phyloP scores from a whole-genome alignment of 2,797 vertebrate species.

The Triplophysa yarkandensis region DNA sequence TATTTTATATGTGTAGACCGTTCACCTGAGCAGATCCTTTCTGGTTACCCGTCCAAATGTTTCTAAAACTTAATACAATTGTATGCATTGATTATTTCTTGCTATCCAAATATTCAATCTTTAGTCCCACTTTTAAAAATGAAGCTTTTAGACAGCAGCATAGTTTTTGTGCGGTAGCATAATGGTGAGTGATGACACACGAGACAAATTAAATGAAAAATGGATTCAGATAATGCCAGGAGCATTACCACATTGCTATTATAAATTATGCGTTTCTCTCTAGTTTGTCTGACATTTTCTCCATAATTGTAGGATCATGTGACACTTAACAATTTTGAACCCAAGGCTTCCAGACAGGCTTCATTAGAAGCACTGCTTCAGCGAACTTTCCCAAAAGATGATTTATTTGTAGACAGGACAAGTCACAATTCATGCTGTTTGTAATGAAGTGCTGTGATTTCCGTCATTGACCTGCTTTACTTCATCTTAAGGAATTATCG shows the following conservation, averaged over 20 bases:
- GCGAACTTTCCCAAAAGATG: constrained; percentile 16
- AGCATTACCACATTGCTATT: background rate
- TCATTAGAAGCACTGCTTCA: constrained; percentile 37
- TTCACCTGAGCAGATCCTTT: too few species aligned
- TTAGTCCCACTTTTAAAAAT: constrained; percentile 26
- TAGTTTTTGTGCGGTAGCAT: background rate
- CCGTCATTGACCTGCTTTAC: background rate
- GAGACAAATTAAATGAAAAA: background rate
- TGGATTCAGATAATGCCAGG: constrained; percentile 2
- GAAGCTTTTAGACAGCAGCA: background rate
- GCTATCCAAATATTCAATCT: too few species aligned
- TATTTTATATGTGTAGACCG: background rate
- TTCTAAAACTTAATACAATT: too few species aligned
- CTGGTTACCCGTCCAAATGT: too few species aligned
- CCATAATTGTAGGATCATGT: constrained; percentile 19
- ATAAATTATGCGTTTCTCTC: constrained; percentile 3
- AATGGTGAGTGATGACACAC: background rate
- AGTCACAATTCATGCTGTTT: constrained; percentile 15
- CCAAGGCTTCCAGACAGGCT: constrained; percentile 46
- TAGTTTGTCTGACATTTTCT: background rate
- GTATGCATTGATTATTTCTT: too few species aligned
- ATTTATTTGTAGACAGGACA: constrained; percentile 12
- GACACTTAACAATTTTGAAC: background rate
- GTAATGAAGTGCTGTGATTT: background rate
- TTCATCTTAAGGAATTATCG: background rate